A percentile compares a stretch with the other conserved stretches of the same genome.
Evolutionary conservation across 2,113 vertebrate species (phyloP).

Genomic region (Azemiops feae): DNA sequence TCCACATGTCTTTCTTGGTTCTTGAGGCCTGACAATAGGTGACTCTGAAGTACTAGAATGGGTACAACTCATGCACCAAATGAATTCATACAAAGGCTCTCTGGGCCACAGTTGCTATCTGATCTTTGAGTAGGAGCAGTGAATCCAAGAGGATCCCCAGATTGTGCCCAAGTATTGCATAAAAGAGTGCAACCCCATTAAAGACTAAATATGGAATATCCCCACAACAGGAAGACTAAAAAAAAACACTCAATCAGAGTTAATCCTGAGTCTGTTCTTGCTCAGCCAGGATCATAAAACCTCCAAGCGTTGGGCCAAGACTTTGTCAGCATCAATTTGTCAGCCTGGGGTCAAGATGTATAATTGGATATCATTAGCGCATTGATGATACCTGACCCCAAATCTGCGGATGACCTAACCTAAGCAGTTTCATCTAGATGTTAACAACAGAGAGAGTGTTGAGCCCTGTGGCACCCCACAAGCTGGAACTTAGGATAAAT

Average conservation of each 20-base stretch:
- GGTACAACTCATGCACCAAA: background rate
- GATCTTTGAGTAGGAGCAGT: no score
- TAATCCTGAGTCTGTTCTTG: no score
- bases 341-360: background rate
- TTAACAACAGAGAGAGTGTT: background rate
- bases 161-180: no score
- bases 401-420: background rate
- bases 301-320: background rate
- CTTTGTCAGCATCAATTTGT: background rate
- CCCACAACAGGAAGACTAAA: no score
- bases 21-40: background rate
- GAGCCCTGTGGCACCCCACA: slow-evolving; percentile 5
- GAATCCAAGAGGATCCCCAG: no score
- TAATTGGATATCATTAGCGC: background rate
- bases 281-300: background rate
- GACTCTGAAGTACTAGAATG: background rate
- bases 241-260: no score
- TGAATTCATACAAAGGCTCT: background rate
- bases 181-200: no score
- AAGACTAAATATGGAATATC: no score
- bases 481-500: background rate
- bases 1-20: background rate
- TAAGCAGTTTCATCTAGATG: background rate
- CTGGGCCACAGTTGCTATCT: no score
- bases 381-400: background rate